Conservation (phyloP, 2,888 invertebrate genomes). For the Xylota segnis region DNA sequence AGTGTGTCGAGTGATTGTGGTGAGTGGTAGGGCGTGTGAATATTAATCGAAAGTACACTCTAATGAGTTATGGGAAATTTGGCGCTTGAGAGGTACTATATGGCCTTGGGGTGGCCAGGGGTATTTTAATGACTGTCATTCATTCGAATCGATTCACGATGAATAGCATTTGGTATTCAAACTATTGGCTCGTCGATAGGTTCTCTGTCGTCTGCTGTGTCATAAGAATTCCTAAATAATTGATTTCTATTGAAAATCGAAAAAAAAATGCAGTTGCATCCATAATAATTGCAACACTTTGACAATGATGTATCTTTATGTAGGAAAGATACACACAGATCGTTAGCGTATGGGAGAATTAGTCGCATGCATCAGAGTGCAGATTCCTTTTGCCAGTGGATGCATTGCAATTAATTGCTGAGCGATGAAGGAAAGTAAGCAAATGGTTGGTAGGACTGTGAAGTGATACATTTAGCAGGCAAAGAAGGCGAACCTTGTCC, state of each 20-base stretch:
- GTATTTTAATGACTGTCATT: constrained; percentile 5
- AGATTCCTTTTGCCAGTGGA: no score
- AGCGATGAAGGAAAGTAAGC: no score
- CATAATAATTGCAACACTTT: constrained; percentile 17
- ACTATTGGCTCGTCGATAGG: constrained; percentile 40
- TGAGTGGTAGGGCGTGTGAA: constrained; percentile 46
- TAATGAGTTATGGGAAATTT: constrained; percentile 54
- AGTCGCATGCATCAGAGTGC: background rate
- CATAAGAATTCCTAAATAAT: constrained; percentile 10
- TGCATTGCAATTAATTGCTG: no score
- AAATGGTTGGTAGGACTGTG: no score
- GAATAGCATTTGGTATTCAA: constrained; percentile 31
- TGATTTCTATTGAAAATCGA: constrained; percentile 18
- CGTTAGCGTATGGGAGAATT: background rate
- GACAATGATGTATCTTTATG: constrained; percentile 10
- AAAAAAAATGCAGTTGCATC: background rate
- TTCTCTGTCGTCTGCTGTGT: constrained; percentile 26
- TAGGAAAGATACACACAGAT: background rate
- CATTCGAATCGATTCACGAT: constrained; percentile 29
- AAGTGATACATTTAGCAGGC: no score
- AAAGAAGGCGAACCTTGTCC: no score
- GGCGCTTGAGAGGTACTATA: constrained; percentile 25
- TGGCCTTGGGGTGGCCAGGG: constrained; percentile 42
- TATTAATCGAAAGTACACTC: constrained; percentile 38
- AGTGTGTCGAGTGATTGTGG: constrained; percentile 13